Conservation (phyloP, 1,140 invertebrate species). For the Drosophila sturtevanti region DNA sequence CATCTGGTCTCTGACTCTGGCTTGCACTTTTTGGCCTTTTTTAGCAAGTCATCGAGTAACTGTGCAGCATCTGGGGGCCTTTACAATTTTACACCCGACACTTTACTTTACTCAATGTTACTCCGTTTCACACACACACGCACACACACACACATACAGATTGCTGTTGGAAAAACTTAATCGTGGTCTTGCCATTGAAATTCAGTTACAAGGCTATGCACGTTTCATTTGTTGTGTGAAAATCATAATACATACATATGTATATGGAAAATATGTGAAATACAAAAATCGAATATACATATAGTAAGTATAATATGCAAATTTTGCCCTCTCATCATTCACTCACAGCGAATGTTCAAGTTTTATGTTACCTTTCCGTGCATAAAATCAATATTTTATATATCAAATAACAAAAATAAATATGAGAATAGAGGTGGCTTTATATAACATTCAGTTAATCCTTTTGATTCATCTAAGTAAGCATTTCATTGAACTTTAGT, state of each 20-base stretch:
- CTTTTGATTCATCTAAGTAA: too few relatives aligned
- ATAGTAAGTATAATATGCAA: conserved; percentile 27
- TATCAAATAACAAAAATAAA: too few relatives aligned
- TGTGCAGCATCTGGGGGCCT: conserved; percentile 67
- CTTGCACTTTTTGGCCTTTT: conserved; percentile 69
- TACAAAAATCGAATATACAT: conserved; percentile 8
- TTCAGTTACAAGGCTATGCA: conserved; percentile 81
- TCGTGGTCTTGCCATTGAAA: conserved; percentile 82
- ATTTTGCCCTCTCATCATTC: conserved; percentile 39
- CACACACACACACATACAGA: too few relatives aligned
- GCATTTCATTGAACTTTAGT: conserved; percentile 18
- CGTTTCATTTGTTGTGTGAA: conserved; percentile 53
- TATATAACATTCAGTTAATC: too few relatives aligned
- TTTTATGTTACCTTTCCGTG: conserved; percentile 25
- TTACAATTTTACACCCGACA: conserved; percentile 5
- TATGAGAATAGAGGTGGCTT: too few relatives aligned
- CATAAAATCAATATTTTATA: conserved; percentile 51
- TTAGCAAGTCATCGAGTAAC: conserved; percentile 82
- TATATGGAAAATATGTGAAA: conserved; percentile 13
- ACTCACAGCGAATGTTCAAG: not conserved
- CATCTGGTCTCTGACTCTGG: conserved; percentile 39
- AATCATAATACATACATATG: conserved; percentile 15
- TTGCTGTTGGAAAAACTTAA: conserved; percentile 70
- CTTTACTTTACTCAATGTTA: not conserved
- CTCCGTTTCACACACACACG: conserved; percentile 6